phyloP scores from a whole-genome alignment of 2,888 invertebrate species.

The Andrena bicolor region DNA sequence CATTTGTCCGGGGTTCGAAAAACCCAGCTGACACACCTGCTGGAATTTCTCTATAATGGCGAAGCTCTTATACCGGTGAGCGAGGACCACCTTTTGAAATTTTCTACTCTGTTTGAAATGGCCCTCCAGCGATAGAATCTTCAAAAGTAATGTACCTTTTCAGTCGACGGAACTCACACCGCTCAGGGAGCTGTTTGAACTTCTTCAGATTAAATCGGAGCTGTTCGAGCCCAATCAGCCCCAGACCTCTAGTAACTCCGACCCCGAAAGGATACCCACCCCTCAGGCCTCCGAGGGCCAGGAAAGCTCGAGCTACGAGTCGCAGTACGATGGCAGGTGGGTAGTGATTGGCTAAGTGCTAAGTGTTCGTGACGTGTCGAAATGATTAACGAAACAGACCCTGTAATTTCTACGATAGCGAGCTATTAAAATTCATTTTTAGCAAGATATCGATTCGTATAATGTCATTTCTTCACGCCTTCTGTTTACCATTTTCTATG shows the following conservation, averaged over 20 bases:
- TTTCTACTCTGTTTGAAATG: background rate
- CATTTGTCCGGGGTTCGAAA: constrained; percentile 94
- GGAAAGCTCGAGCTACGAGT: constrained; percentile 84
- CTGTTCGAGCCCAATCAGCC: constrained; percentile 83
- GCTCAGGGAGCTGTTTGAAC: constrained; percentile 92
- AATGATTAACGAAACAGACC: constrained; percentile 37
- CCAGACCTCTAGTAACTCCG: constrained; percentile 81
- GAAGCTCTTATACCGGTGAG: constrained; percentile 92
- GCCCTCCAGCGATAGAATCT: too few relatives aligned
- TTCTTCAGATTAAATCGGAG: constrained; percentile 94
- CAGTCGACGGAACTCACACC: constrained; percentile 93
- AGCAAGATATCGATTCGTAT: constrained; percentile 43
- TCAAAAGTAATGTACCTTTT: constrained; percentile 75
- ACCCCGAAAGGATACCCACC: constrained; percentile 83
- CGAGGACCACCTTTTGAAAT: background rate
- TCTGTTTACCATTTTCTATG: constrained; percentile 13
- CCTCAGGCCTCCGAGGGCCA: constrained; percentile 84
- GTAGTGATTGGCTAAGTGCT: constrained; percentile 11
- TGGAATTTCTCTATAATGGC: constrained; percentile 94
- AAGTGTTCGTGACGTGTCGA: constrained; percentile 42
- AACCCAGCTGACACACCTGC: constrained; percentile 92
- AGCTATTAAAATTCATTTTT: constrained; percentile 38
- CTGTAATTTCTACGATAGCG: constrained; percentile 17
- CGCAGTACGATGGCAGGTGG: constrained; percentile 83
- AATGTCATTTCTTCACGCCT: constrained; percentile 34